A percentile compares a stretch with the other conserved stretches of the same genome.
Conservation (phyloP, 2,888 invertebrate species). For the Epicampocera succincta region DNA sequence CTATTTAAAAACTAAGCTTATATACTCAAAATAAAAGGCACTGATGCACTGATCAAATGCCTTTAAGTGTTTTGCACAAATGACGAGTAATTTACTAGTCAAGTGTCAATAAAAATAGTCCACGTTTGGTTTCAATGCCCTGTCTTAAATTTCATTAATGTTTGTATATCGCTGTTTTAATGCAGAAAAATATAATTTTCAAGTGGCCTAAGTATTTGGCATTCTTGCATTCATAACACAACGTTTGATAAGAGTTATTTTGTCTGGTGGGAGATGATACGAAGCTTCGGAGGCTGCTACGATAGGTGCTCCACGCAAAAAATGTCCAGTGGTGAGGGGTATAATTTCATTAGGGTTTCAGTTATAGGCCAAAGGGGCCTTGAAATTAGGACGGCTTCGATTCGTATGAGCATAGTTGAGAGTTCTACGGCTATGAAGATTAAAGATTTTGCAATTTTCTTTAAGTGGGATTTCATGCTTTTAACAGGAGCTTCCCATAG, state of each 20-base stretch:
- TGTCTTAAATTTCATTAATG: too few relatives aligned
- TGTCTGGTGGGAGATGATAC: background rate
- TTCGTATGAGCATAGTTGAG: background rate
- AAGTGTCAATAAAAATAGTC: too few relatives aligned
- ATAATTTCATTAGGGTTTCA: background rate
- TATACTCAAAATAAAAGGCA: too few relatives aligned
- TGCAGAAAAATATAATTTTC: too few relatives aligned
- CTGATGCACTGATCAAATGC: too few relatives aligned
- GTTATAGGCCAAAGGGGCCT: background rate
- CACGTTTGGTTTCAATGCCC: too few relatives aligned
- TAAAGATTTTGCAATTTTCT: background rate
- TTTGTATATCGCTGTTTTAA: too few relatives aligned
- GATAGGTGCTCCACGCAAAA: background rate
- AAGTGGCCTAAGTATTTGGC: too few relatives aligned
- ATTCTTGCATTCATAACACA: too few relatives aligned
- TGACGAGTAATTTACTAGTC: too few relatives aligned
- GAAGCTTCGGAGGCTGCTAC: background rate
- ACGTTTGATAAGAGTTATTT: background rate
- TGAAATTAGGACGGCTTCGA: slow-evolving; percentile 4
- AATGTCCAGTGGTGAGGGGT: background rate
- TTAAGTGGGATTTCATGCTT: slow-evolving; percentile 18
- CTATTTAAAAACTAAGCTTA: too few relatives aligned
- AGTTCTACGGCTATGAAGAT: slow-evolving; percentile 5
- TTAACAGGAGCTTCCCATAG: slow-evolving; percentile 1
- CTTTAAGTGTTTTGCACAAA: too few relatives aligned